phyloP scores from a whole-genome alignment of 2,113 vertebrate genomes.

The Lagopus muta region DNA sequence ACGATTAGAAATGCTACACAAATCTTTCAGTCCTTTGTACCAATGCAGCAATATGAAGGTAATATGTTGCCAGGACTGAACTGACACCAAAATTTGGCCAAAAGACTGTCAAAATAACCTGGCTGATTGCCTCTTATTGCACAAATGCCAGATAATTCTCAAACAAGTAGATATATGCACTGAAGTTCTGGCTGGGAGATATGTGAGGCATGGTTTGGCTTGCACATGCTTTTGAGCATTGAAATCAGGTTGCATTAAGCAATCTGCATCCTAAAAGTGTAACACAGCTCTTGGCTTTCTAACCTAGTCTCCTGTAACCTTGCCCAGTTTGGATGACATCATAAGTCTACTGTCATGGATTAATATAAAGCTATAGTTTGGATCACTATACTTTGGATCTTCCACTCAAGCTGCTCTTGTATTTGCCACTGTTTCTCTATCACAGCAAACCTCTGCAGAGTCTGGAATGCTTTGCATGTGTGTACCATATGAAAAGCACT shows the following conservation, averaged over 20 bases:
- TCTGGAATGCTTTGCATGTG: neutral
- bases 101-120: neutral
- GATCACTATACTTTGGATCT: neutral
- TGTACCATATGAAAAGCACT: neutral
- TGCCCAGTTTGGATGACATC: slow-evolving; percentile 62
- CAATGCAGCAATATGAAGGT: neutral
- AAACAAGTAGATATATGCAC: neutral
- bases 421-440: slow-evolving; percentile 21
- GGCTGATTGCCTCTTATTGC: neutral
- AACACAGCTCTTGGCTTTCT: slow-evolving; percentile 53
- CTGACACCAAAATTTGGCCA: neutral
- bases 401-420: neutral
- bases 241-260: slow-evolving; percentile 56
- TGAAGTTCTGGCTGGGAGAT: neutral
- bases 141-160: neutral
- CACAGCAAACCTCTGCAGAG: neutral
- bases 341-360: neutral
- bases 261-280: slow-evolving; percentile 53
- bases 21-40: neutral
- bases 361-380: neutral
- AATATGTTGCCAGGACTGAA: neutral
- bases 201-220: slow-evolving; percentile 31
- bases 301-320: neutral
- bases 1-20: neutral
- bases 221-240: slow-evolving; percentile 22